These are phyloP conservation scores for Mus pahari DNA, from an alignment of 2,113 vertebrate species.

Conservation along the genomic window DNA sequence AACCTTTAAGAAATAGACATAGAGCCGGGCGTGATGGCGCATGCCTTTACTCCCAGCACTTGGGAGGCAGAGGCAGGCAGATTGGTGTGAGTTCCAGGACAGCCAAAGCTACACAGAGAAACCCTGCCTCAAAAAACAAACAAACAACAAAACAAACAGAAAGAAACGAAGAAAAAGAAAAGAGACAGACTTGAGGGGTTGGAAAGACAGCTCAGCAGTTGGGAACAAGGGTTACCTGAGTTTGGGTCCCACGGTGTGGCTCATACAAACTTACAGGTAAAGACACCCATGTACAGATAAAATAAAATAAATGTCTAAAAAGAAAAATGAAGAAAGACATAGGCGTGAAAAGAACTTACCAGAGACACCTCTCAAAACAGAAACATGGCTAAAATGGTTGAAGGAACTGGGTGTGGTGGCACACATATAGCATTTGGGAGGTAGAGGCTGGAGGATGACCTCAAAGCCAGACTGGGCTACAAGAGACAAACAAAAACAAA, in stretches of 20 bases:
- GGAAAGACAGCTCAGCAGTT: not conserved
- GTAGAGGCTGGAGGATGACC: not conserved
- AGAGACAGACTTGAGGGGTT: not conserved
- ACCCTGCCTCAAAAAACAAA: not conserved
- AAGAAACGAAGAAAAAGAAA: not conserved
- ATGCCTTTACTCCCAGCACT: not conserved
- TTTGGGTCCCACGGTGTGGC: not conserved
- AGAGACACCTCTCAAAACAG: constrained; percentile 84
- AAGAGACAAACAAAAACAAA: not conserved
- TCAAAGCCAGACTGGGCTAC: not conserved
- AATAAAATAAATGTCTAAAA: not conserved
- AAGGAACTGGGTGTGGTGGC: not conserved
- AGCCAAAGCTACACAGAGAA: not conserved
- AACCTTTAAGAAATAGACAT: constrained; percentile 98
- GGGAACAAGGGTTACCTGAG: not conserved
- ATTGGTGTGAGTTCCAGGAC: not conserved
- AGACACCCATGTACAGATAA: not conserved
- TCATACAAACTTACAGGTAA: not conserved
- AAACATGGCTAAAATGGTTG: not conserved
- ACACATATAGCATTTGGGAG: not conserved
- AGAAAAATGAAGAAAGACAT: not conserved
- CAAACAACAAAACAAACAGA: too few species aligned
- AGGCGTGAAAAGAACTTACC: not conserved
- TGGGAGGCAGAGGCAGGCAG: not conserved
- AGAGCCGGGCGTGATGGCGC: not conserved